These are phyloP conservation scores for Anolis carolinensis DNA, from an alignment of 2,113 vertebrate species.

Conservation along the genomic window DNA sequence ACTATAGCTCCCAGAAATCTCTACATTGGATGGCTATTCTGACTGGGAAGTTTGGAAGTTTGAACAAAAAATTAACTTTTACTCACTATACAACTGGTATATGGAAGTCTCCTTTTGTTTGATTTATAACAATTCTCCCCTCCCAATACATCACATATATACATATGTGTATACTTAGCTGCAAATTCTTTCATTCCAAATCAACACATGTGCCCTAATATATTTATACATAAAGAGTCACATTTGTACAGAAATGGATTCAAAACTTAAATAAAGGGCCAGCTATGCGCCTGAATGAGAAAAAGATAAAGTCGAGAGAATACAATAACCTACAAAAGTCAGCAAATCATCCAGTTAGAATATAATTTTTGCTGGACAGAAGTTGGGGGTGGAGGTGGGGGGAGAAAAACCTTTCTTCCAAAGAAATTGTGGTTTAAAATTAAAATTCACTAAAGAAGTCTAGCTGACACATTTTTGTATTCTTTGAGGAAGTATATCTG, in stretches of 20 bases:
- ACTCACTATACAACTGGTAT: neutral
- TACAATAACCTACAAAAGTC: slow-evolving; percentile 56
- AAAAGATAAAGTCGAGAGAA: slow-evolving; percentile 51
- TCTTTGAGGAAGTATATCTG: slow-evolving; percentile 75
- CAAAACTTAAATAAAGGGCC: slow-evolving; percentile 33
- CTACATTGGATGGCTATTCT: too few species aligned
- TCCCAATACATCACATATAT: neutral
- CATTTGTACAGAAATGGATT: neutral
- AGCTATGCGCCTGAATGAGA: neutral
- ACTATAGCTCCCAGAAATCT: too few species aligned
- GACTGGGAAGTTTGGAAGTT: too few species aligned
- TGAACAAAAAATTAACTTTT: too few species aligned
- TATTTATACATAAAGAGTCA: neutral
- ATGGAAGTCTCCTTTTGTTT: neutral
- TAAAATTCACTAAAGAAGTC: slow-evolving; percentile 75
- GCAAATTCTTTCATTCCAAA: slow-evolving; percentile 4
- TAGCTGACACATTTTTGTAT: slow-evolving; percentile 72
- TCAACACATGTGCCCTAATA: neutral
- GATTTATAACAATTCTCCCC: too few species aligned
- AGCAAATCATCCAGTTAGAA: slow-evolving; percentile 51
- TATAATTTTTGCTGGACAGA: slow-evolving; percentile 49
- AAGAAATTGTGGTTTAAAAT: slow-evolving; percentile 75
- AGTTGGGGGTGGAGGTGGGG: neutral
- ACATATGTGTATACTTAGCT: neutral
- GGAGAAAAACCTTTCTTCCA: slow-evolving; percentile 56